Conservation (phyloP, 2,113 vertebrate genomes). For the Eonycteris spelaea region DNA sequence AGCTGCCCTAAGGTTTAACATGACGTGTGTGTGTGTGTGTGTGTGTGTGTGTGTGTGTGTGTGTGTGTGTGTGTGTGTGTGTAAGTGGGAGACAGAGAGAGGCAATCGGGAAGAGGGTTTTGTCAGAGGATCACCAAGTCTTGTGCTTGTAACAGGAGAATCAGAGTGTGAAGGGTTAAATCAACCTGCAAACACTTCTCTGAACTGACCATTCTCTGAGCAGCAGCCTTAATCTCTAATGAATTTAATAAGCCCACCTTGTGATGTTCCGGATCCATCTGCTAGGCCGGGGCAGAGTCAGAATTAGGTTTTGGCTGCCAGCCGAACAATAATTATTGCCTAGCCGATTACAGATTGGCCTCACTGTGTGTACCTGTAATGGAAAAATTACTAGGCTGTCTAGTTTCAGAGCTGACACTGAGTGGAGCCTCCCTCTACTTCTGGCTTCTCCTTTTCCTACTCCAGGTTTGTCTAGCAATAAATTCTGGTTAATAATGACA, state of each 20-base stretch:
- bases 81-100: background rate
- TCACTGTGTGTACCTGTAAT: constrained; percentile 29
- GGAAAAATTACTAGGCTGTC: constrained; percentile 39
- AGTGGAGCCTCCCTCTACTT: background rate
- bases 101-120: background rate
- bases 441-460: background rate
- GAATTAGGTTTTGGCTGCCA: constrained; percentile 17
- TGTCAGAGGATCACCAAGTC: background rate
- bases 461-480: background rate
- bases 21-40: background rate
- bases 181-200: background rate
- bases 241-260: constrained; percentile 30
- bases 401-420: background rate
- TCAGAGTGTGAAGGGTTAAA: background rate
- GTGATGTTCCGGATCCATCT: background rate
- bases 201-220: background rate
- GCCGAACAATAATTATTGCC: constrained; percentile 8
- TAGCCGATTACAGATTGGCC: background rate
- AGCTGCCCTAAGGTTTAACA: background rate
- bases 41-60: background rate
- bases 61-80: background rate
- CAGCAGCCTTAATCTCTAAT: background rate
- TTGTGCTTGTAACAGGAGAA: background rate
- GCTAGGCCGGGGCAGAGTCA: background rate
- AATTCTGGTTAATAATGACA: background rate